Percentiles rank a stretch among this genome's conserved stretches.
phyloP scores from a whole-genome alignment of 2,113 vertebrate genomes.

The Poeciliopsis retropinna region DNA sequence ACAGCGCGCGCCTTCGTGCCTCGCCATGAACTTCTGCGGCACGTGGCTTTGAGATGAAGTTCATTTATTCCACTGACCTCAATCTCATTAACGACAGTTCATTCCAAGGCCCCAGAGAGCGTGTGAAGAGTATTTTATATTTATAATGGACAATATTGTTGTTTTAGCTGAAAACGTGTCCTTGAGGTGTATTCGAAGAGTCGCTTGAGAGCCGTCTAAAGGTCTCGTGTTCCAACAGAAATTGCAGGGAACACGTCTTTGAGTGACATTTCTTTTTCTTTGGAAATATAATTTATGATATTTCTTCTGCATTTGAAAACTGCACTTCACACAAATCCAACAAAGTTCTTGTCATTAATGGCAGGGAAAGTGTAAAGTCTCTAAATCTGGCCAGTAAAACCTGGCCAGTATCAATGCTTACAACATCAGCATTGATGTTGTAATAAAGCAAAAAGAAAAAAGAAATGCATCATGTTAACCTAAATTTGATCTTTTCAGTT shows the following conservation, averaged over 20 bases:
- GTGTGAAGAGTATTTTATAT: neutral
- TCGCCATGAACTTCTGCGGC: neutral
- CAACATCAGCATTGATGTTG: no score
- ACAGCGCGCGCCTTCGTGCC: neutral
- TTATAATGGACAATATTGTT: neutral
- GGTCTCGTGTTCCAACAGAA: neutral
- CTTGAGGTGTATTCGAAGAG: neutral
- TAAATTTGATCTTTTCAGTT: neutral
- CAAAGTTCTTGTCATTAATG: neutral
- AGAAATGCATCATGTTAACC: no score
- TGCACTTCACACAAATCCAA: neutral
- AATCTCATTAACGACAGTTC: constrained; percentile 13
- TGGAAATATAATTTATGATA: neutral
- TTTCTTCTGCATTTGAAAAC: neutral
- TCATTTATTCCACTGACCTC: constrained; percentile 34
- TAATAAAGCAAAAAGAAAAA: no score
- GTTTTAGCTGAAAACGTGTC: neutral
- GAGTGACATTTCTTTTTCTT: neutral
- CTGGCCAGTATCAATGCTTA: no score
- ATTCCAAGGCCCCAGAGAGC: neutral
- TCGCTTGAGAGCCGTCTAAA: neutral
- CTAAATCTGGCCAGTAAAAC: no score
- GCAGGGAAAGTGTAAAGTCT: neutral
- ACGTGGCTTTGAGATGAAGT: constrained; percentile 3
- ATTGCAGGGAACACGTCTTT: neutral